These are phyloP conservation scores for Mythimna pallens DNA, from an alignment of 2,888 invertebrate genomes.

Conservation along the genomic window DNA sequence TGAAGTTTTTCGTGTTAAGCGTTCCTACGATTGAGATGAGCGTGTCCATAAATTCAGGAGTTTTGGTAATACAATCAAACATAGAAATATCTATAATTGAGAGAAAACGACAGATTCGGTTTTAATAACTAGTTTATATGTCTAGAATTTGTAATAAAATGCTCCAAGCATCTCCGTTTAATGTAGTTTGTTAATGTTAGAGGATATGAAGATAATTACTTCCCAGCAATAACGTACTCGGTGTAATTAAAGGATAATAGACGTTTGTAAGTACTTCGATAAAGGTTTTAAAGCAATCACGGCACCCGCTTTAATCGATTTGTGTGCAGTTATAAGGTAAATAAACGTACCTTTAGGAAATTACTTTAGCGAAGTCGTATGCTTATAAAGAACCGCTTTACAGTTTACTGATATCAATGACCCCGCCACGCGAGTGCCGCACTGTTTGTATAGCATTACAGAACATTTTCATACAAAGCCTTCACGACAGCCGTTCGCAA, in stretches of 20 bases:
- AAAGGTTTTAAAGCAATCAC: conserved; percentile 47
- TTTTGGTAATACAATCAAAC: not conserved
- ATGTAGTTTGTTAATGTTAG: conserved; percentile 26
- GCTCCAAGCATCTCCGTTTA: conserved; percentile 10
- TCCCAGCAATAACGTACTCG: conserved; percentile 29
- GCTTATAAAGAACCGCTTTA: conserved; percentile 66
- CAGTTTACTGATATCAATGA: conserved; percentile 71
- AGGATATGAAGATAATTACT: conserved; percentile 46
- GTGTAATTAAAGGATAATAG: conserved; percentile 56
- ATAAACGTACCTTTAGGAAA: conserved; percentile 56
- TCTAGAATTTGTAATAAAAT: conserved; percentile 28
- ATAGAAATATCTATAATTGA: not conserved
- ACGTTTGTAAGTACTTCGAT: conserved; percentile 23
- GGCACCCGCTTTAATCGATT: conserved; percentile 49
- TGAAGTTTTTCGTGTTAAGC: not conserved
- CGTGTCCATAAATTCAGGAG: not conserved
- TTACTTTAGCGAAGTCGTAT: conserved; percentile 59
- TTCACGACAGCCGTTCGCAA: conserved; percentile 34
- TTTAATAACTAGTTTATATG: conserved; percentile 4
- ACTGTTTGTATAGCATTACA: conserved; percentile 68
- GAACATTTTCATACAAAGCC: conserved; percentile 59
- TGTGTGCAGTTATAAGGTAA: conserved; percentile 56
- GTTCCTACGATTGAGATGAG: not conserved
- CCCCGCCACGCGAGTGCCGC: conserved; percentile 66
- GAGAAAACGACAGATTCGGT: not conserved